A percentile compares a stretch with the other conserved stretches of the same genome.
These are phyloP conservation scores for Augochlorella aurata DNA, from an alignment of 2,888 invertebrate species.

Conservation along the genomic window DNA sequence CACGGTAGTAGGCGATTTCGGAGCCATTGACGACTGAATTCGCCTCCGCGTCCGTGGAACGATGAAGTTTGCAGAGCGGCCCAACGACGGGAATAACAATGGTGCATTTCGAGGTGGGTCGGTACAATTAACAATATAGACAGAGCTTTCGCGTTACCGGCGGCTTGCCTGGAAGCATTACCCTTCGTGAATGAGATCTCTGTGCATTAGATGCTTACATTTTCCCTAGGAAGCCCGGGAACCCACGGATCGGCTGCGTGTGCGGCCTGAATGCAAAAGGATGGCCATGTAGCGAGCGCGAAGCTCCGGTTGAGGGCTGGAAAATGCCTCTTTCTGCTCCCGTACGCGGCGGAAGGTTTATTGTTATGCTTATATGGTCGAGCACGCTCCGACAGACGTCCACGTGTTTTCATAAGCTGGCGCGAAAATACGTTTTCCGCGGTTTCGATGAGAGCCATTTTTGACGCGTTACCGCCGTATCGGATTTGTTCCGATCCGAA, in stretches of 20 bases:
- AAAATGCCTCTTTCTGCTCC: slow-evolving; percentile 60
- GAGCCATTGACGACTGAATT: neutral
- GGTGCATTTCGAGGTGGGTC: slow-evolving; percentile 9
- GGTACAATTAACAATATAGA: slow-evolving; percentile 39
- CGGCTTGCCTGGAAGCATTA: neutral
- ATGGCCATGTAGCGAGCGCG: neutral
- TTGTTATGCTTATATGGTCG: slow-evolving; percentile 66
- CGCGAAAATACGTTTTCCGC: slow-evolving; percentile 31
- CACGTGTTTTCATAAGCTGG: slow-evolving; percentile 21
- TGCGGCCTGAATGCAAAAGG: neutral
- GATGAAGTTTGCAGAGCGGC: neutral
- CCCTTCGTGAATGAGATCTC: slow-evolving; percentile 35
- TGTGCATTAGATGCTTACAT: slow-evolving; percentile 39
- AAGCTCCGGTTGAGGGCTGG: slow-evolving; percentile 34
- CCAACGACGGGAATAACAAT: slow-evolving; percentile 18
- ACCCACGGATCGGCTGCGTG: slow-evolving; percentile 2
- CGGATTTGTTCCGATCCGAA: too few species aligned
- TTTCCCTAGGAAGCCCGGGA: slow-evolving; percentile 34
- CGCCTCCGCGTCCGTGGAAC: neutral
- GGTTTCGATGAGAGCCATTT: slow-evolving; percentile 5
- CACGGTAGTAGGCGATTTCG: neutral
- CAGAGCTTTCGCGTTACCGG: slow-evolving; percentile 22
- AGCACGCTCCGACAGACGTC: slow-evolving; percentile 40
- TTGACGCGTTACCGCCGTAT: neutral
- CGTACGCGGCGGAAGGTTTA: slow-evolving; percentile 57